Evolutionary conservation across 2,797 vertebrate genomes (phyloP), one percentile per base, ranked within the genome.

Genomic region (Linurgus olivaceus): DNA sequence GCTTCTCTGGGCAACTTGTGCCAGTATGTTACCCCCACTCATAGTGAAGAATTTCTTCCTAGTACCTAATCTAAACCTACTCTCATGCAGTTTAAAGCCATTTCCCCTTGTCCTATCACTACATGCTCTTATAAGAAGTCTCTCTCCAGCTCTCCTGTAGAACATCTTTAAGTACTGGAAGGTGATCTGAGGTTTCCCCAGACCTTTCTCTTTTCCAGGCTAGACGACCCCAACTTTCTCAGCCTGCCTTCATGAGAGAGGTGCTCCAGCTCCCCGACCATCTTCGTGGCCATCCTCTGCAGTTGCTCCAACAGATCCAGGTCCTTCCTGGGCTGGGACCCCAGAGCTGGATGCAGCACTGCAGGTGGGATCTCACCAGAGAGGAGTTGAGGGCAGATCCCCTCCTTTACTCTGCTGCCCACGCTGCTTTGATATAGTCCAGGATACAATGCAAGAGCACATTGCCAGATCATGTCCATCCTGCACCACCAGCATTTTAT

Each of bases 361-460:
- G 59, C n/a, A 45, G 44, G 11, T 50, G n/a, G 24, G 7, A 7
- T 74, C 21, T 61, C 33, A 26, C 19, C 37, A 38, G 24, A 16
- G 19, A 17, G 28, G 19, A 55, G 26, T 7, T 67, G 42, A 50
- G 35, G n/a, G 48, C 31, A 37, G 28, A 35, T 63, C 24, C 7
- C 11, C 19, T 61, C 15, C 35, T 37, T n/a, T 6, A 3, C 7
- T 40, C 31, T n/a, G 23, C 63, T 89, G 48, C 28, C 17, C 57
- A 17, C 0, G 0, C 28, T 63, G 28, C 11, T 70, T 48, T 50
- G 6, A 5, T 33, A 17, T 20, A 62, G 28, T 28, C 55, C 44
- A 48, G 55, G 37, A n/a, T 50, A 21, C 17, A 44, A 1, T 70
- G 63, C 28, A 25, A 25, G 31, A 37, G 15, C 20, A 25, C 24